Percentiles rank a stretch among this genome's conserved stretches.
phyloP scores from a whole-genome alignment of 2,888 invertebrate genomes.

The Catotricha subobsoleta region DNA sequence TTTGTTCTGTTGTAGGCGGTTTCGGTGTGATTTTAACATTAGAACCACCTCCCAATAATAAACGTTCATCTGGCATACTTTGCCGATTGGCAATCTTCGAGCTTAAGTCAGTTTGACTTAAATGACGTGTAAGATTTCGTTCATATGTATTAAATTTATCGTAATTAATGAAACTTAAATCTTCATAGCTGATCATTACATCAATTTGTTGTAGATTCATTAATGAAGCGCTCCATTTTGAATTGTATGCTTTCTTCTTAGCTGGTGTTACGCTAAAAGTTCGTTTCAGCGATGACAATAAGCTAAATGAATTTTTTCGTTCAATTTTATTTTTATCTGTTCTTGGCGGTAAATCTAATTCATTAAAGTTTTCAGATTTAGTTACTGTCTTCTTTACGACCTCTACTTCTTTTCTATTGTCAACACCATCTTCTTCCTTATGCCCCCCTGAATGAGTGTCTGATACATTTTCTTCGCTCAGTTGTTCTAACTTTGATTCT shows the following conservation, averaged over 20 bases:
- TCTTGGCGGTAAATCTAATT: not conserved
- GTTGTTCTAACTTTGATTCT: slow-evolving; percentile 26
- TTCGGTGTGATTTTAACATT: no score
- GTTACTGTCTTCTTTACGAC: not conserved
- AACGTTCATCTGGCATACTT: not conserved
- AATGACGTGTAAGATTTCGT: slow-evolving; percentile 9
- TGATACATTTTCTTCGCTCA: slow-evolving; percentile 21
- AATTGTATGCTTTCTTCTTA: slow-evolving; percentile 25
- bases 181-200: slow-evolving; percentile 36
- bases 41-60: not conserved
- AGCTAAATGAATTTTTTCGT: not conserved
- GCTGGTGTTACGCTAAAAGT: slow-evolving; percentile 19
- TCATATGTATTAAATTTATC: slow-evolving; percentile 34
- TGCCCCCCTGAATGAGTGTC: not conserved
- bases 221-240: slow-evolving; percentile 34
- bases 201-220: slow-evolving; percentile 37
- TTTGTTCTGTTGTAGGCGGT: not conserved
- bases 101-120: not conserved
- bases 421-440: not conserved
- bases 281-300: slow-evolving; percentile 21
- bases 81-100: not conserved
- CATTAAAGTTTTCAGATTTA: not conserved
- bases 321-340: no score
- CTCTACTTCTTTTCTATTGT: not conserved
- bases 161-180: slow-evolving; percentile 37